Percentiles rank a stretch among this genome's conserved stretches.
Conservation (phyloP, 2,113 vertebrate genomes). For the Alethe diademata region DNA sequence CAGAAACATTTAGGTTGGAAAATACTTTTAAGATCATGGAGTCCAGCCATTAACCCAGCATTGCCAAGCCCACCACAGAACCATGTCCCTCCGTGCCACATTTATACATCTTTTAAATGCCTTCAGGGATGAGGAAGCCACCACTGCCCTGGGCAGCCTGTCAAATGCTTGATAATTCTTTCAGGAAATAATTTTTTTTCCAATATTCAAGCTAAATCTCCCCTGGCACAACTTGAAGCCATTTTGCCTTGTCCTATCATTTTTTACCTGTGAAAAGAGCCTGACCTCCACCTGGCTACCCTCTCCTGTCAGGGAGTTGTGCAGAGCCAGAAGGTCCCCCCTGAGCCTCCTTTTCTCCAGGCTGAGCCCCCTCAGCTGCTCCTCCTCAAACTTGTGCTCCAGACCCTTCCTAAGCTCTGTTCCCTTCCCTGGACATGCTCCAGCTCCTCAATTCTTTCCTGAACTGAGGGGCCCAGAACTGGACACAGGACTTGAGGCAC, state of each 20-base stretch:
- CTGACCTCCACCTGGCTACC: rapidly evolving
- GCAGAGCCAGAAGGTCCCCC: rapidly evolving
- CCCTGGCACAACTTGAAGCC: not conserved
- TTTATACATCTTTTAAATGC: rapidly evolving
- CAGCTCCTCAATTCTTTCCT: not conserved
- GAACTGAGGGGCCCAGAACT: not conserved
- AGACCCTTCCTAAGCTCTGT: rapidly evolving
- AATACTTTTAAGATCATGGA: not conserved
- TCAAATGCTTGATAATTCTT: not conserved
- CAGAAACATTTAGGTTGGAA: not conserved
- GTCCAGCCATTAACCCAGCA: not conserved
- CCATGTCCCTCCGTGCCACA: rapidly evolving
- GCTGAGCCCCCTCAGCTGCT: not conserved
- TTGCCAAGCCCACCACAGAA: not conserved
- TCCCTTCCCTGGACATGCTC: not conserved
- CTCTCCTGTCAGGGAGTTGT: not conserved
- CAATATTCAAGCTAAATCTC: not conserved
- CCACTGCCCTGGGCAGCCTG: not conserved
- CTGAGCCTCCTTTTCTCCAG: not conserved
- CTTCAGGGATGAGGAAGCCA: not conserved
- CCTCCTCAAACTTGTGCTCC: rapidly evolving
- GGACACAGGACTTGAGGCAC: rapidly evolving
- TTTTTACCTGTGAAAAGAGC: not conserved
- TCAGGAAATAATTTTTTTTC: not conserved
- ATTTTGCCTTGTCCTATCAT: rapidly evolving